A percentile compares a stretch with the other conserved stretches of the same genome.
Conservation (phyloP, 2,888 invertebrate species). For the Acanthosepion lycidas region DNA sequence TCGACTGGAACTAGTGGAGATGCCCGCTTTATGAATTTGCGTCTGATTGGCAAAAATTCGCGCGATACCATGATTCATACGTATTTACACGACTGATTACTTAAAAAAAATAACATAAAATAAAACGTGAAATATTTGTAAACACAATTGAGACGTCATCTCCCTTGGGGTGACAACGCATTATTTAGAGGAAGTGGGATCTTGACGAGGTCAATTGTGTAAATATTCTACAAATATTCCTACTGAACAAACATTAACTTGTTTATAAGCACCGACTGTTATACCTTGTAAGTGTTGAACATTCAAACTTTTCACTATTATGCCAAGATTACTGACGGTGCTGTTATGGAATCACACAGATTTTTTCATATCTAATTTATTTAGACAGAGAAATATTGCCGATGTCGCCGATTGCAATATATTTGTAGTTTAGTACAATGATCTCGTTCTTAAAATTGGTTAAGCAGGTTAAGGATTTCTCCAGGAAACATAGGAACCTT, state of each 20-base stretch:
- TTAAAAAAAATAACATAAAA: background rate
- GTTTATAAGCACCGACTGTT: background rate
- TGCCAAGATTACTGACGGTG: background rate
- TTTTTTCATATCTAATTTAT: background rate
- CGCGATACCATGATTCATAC: background rate
- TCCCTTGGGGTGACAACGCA: background rate
- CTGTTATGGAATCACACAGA: background rate
- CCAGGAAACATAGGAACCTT: background rate
- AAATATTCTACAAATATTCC: background rate
- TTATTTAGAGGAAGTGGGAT: background rate
- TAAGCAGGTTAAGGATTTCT: background rate
- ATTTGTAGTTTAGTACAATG: background rate
- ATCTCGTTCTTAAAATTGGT: background rate
- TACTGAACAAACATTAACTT: background rate
- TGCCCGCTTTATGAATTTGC: background rate
- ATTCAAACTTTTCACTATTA: background rate
- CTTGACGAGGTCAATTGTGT: background rate
- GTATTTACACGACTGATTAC: background rate
- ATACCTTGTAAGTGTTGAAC: background rate
- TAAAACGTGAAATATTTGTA: background rate
- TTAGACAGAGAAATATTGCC: background rate
- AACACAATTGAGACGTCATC: background rate
- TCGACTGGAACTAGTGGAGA: background rate
- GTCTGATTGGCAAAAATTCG: background rate
- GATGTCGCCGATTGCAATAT: background rate